Percentiles rank a stretch among this genome's conserved stretches.
Evolutionary conservation across 2,888 invertebrate genomes (phyloP).

Genomic region (Flexamia atlantica): DNA sequence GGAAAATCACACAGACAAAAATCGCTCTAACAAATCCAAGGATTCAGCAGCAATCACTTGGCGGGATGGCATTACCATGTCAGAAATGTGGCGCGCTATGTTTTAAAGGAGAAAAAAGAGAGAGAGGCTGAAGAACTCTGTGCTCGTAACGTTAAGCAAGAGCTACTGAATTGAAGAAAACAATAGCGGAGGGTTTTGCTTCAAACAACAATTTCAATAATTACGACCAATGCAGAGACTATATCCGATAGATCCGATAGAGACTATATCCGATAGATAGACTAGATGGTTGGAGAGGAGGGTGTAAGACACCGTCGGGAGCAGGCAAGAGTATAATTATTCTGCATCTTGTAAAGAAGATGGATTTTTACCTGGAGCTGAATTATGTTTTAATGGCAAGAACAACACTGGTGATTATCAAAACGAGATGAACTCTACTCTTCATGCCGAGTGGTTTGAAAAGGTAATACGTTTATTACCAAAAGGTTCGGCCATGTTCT

Average conservation of each 20-base stretch:
- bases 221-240: slow-evolving; percentile 11
- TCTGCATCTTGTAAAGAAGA: slow-evolving; percentile 13
- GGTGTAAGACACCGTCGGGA: slow-evolving; percentile 16
- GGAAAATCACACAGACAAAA: no score
- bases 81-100: no score
- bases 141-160: no score
- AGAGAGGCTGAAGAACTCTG: no score
- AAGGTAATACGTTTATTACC: not conserved
- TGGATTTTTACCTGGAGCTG: slow-evolving; percentile 4
- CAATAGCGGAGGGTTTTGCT: no score
- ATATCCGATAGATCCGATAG: slow-evolving; percentile 9
- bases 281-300: slow-evolving; percentile 41
- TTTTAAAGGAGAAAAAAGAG: no score
- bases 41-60: no score
- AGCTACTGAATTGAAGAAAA: no score
- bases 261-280: not conserved
- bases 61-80: no score
- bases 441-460: slow-evolving; percentile 32
- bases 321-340: slow-evolving; percentile 10
- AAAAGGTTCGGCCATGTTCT: not conserved
- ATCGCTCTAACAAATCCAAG: no score
- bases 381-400: not conserved
- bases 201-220: slow-evolving; percentile 9
- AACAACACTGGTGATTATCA: slow-evolving; percentile 8
- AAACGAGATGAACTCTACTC: not conserved